phyloP scores from a whole-genome alignment of 2,888 invertebrate genomes.

The Heteropelma amictum region DNA sequence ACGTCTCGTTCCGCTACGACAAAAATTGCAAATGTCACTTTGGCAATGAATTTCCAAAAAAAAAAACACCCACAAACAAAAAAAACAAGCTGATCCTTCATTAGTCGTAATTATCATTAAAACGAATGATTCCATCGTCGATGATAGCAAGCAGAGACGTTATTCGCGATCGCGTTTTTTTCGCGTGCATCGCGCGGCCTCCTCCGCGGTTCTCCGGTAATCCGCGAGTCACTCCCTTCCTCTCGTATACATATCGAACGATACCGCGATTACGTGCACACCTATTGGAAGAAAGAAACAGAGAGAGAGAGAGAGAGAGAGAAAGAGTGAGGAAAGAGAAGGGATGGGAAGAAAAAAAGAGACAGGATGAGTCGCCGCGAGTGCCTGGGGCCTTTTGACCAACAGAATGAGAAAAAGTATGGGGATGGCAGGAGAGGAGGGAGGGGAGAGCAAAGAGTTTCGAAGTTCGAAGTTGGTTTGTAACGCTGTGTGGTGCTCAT shows the following conservation, averaged over 20 bases:
- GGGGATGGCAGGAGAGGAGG: slow-evolving; percentile 1
- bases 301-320: not conserved
- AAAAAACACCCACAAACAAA: too few relatives aligned
- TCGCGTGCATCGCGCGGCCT: not conserved
- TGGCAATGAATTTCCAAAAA: too few relatives aligned
- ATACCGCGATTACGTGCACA: slow-evolving; percentile 43
- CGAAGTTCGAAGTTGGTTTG: slow-evolving; percentile 46
- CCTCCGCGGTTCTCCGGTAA: slow-evolving; percentile 26
- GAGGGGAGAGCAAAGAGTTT: slow-evolving; percentile 40
- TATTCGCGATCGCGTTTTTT: too few relatives aligned
- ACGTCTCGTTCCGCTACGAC: not conserved
- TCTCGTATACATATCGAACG: slow-evolving; percentile 10
- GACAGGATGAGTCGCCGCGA: slow-evolving; percentile 5
- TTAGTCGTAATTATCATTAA: too few relatives aligned
- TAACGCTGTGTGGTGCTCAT: slow-evolving; percentile 42
- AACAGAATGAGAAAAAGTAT: slow-evolving; percentile 19
- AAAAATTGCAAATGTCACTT: too few relatives aligned
- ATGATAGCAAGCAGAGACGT: not conserved
- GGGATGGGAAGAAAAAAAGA: not conserved
- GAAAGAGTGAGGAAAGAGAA: not conserved
- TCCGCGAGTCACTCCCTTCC: slow-evolving; percentile 28
- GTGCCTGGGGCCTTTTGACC: slow-evolving; percentile 29
- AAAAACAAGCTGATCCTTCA: too few relatives aligned
- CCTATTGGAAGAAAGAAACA: slow-evolving; percentile 13
- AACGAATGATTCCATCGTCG: not conserved